A percentile compares a stretch with the other conserved stretches of the same genome.
These are phyloP conservation scores for Abrostola triplasia DNA, from an alignment of 2,888 invertebrate species.

Conservation along the genomic window DNA sequence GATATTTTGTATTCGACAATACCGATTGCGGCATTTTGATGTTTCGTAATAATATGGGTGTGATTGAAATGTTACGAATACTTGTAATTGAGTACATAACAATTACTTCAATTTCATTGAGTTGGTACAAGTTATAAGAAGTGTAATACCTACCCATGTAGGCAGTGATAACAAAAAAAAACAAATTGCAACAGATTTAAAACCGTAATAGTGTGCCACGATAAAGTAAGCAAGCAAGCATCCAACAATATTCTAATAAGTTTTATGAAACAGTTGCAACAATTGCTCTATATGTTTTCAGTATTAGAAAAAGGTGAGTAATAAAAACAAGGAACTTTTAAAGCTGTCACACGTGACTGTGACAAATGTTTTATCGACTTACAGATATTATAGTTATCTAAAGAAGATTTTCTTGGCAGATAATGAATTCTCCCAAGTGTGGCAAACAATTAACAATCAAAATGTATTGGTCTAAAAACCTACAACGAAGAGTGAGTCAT, in stretches of 20 bases:
- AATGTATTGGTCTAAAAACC: slow-evolving; percentile 15
- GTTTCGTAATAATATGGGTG: slow-evolving; percentile 37
- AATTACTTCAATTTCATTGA: background rate
- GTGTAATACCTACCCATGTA: background rate
- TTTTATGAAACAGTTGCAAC: too few relatives aligned
- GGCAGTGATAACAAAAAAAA: too few relatives aligned
- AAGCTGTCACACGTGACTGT: slow-evolving; percentile 12
- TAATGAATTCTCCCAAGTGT: slow-evolving; percentile 20
- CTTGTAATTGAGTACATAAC: background rate
- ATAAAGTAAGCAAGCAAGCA: too few relatives aligned
- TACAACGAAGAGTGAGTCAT: slow-evolving; percentile 1
- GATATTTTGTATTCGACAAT: slow-evolving; percentile 42
- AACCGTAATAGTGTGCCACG: too few relatives aligned
- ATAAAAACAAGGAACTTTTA: too few relatives aligned
- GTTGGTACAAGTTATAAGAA: background rate
- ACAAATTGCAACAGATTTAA: too few relatives aligned
- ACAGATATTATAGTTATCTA: slow-evolving; percentile 9
- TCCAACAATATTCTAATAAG: too few relatives aligned
- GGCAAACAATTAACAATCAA: slow-evolving; percentile 23
- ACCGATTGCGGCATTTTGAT: slow-evolving; percentile 28
- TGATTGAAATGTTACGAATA: slow-evolving; percentile 28
- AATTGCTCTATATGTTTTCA: too few relatives aligned
- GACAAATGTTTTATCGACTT: slow-evolving; percentile 14
- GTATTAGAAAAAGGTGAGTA: too few relatives aligned
- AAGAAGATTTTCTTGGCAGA: slow-evolving; percentile 35